Base-by-base conservation (phyloP, 2,888 invertebrate species). In the Leptopilina drosophilae region DNA sequence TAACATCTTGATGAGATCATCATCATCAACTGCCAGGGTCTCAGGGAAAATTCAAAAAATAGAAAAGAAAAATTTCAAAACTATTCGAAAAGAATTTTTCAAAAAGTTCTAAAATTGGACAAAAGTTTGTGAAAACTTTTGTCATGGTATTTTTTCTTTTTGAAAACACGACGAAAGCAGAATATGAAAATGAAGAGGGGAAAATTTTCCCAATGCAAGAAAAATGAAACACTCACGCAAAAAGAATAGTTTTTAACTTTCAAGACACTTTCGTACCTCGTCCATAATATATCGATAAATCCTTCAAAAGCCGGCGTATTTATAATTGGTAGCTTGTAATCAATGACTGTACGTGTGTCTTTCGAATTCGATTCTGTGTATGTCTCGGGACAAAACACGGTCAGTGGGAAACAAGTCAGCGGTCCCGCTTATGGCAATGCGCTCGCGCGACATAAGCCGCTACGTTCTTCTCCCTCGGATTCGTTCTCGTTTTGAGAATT, bases 201-300 rank as follows among this genome's bases (percentile, higher is more conserved):
- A 20, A 49, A 67, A 67, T 15, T 5, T 46, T 3, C 0, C 26
- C 0, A 33, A 73, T 33, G 1, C 0, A 69, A 49, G 7, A 73
- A 53, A 33, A 26, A 42, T 1, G 7, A 42, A 42, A 49, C 53
- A 49, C 42, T 26, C 15, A 56, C 53, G 56, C 11, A 49, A 49
- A 49, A 49, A 46, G 46, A 11, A 49, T 12, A 49, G 12, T 11
- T 49, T 8, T 9, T 49, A 73, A 73, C 73, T 53, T 49, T 69
- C 33, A 53, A 56, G 11, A 53, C 56, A 73, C 73, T 62, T 62
- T 80, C 83, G 15, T 86, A 87, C 86, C 86, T 87, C 84, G 75
- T 84, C 81, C 87, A 87, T 87, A 77, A 73, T 84, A 33, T 11
- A 56, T 73, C 73, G n/a, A 33, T 53, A 42, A 8, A 73, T 56